phyloP scores from a whole-genome alignment of 2,888 invertebrate species.

The Drosophila multiciliata region DNA sequence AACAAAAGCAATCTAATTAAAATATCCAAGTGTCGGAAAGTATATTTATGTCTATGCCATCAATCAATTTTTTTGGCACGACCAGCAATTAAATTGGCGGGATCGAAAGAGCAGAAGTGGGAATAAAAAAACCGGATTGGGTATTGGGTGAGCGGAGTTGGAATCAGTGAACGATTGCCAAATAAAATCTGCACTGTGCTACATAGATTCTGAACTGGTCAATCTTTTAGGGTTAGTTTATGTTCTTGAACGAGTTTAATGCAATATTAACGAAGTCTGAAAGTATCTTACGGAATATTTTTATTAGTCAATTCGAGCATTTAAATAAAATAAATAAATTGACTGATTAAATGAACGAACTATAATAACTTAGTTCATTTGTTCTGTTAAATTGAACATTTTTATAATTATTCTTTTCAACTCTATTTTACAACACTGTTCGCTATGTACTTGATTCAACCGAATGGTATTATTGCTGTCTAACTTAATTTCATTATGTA shows the following conservation, averaged over 20 bases:
- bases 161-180: conserved; percentile 49
- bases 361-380: background rate
- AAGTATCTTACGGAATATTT: background rate
- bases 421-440: background rate
- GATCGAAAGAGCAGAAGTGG: conserved; percentile 7
- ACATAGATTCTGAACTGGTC: background rate
- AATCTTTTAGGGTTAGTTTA: background rate
- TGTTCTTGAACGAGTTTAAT: background rate
- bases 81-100: conserved; percentile 45
- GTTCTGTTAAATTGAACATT: background rate
- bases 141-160: conserved; percentile 10
- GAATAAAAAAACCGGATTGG: conserved; percentile 21
- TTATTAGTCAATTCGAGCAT: background rate
- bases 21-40: conserved; percentile 58
- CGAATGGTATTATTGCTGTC: background rate
- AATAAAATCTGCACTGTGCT: conserved; percentile 31
- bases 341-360: background rate
- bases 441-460: background rate
- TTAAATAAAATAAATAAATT: background rate
- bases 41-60: conserved; percentile 47
- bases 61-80: conserved; percentile 65
- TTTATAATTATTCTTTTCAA: background rate
- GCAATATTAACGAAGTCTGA: background rate
- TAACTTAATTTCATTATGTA: conserved; percentile 20
- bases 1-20: conserved; percentile 72